Percentiles rank a stretch among this genome's conserved stretches.
Evolutionary conservation across 2,113 vertebrate genomes (phyloP).

Genomic region (Xiphophorus hellerii): DNA sequence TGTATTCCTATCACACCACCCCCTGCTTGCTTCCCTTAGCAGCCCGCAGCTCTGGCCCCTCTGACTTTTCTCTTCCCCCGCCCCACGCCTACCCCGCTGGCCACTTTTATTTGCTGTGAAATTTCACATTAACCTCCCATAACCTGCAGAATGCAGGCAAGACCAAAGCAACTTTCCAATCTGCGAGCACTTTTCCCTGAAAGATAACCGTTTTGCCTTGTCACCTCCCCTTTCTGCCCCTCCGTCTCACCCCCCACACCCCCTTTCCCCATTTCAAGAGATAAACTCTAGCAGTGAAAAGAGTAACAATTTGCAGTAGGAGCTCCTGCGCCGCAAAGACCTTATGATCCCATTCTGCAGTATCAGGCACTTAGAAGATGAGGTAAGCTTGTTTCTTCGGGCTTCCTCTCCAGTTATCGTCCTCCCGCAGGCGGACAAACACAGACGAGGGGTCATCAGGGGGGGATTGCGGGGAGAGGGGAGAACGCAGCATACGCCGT

Average conservation of each 20-base stretch:
- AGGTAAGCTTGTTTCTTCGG: constrained; percentile 53
- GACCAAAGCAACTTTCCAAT: constrained; percentile 62
- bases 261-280: constrained; percentile 30
- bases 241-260: neutral
- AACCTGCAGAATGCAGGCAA: constrained; percentile 48
- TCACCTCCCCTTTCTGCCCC: constrained; percentile 32
- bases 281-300: constrained; percentile 64
- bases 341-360: constrained; percentile 63
- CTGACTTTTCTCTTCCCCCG: constrained; percentile 22
- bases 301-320: constrained; percentile 65
- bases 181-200: constrained; percentile 40
- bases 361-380: constrained; percentile 66
- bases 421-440: constrained; percentile 46
- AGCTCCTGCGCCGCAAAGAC: constrained; percentile 54
- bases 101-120: constrained; percentile 61
- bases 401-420: constrained; percentile 52
- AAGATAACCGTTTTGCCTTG: constrained; percentile 69
- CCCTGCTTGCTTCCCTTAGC: constrained; percentile 36
- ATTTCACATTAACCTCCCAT: constrained; percentile 74
- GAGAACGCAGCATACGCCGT: constrained; percentile 10
- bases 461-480: neutral
- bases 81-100: constrained; percentile 12
- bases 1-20: constrained; percentile 67
- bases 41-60: constrained; percentile 19
- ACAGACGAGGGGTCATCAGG: neutral